Conservation (phyloP, 2,888 invertebrate species). For the Linnaemya tessellans region DNA sequence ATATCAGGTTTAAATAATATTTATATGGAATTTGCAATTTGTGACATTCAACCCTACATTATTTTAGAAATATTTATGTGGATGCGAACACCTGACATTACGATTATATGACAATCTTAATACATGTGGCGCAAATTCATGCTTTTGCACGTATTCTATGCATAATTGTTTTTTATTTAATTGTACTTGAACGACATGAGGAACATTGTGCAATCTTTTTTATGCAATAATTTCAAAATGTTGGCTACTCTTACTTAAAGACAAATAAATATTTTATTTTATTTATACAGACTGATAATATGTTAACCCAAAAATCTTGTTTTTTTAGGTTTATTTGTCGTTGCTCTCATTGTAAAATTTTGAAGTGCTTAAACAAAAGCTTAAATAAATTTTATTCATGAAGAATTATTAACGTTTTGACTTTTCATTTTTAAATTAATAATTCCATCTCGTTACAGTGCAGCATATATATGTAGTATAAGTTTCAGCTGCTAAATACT, state of each 20-base stretch:
- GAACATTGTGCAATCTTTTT: neutral
- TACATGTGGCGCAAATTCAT: too few relatives aligned
- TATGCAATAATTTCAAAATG: neutral
- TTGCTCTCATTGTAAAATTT: constrained; percentile 40
- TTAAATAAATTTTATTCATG: constrained; percentile 47
- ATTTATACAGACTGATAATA: constrained; percentile 46
- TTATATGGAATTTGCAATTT: too few relatives aligned
- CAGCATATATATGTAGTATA: too few relatives aligned
- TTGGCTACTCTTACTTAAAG: constrained; percentile 40
- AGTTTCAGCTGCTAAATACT: constrained; percentile 34
- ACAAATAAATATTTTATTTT: neutral
- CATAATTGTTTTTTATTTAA: too few relatives aligned
- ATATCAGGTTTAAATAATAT: too few relatives aligned
- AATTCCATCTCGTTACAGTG: constrained; percentile 24
- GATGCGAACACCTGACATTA: too few relatives aligned
- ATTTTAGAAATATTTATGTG: too few relatives aligned
- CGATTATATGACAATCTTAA: too few relatives aligned
- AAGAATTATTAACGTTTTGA: constrained; percentile 31
- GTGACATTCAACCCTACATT: too few relatives aligned
- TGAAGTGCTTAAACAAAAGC: constrained; percentile 60
- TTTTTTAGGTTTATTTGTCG: constrained; percentile 36
- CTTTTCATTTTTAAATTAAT: neutral
- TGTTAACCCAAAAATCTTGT: constrained; percentile 50
- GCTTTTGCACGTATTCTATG: too few relatives aligned
- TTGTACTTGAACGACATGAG: too few relatives aligned